These are phyloP conservation scores for Neuroterus valhalla DNA, from an alignment of 1,140 invertebrate species.

Conservation along the genomic window DNA sequence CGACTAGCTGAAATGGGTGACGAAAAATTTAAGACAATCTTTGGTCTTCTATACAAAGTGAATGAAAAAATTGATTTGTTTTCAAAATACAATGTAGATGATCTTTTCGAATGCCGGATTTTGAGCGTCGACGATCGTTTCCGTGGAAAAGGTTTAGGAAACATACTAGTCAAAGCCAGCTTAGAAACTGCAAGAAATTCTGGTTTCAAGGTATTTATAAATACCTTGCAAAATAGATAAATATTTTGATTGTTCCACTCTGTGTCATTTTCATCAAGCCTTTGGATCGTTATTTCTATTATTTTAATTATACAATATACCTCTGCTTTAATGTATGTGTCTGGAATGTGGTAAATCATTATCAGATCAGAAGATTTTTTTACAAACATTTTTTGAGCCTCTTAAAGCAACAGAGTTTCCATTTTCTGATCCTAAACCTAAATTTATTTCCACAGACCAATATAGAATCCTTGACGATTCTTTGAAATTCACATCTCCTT, in stretches of 20 bases:
- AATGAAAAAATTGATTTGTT: slow-evolving; percentile 80
- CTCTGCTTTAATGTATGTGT: no score
- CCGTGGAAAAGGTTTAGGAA: slow-evolving; percentile 83
- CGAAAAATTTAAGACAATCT: slow-evolving; percentile 80
- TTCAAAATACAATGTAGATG: slow-evolving; percentile 79
- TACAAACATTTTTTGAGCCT: no score
- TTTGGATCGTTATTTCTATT: not conserved
- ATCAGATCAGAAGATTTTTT: no score
- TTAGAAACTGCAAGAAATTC: slow-evolving; percentile 79
- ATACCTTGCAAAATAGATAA: not conserved
- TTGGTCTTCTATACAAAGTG: slow-evolving; percentile 79
- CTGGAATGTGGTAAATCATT: no score
- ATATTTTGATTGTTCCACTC: not conserved
- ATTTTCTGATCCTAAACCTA: no score
- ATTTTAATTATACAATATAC: no score
- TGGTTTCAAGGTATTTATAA: slow-evolving; percentile 80
- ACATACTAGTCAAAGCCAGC: slow-evolving; percentile 80
- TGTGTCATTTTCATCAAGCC: not conserved
- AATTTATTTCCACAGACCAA: no score
- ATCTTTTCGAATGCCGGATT: slow-evolving; percentile 87
- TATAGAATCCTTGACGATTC: no score
- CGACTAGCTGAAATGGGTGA: slow-evolving; percentile 77
- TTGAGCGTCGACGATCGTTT: slow-evolving; percentile 83
- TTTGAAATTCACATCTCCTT: not conserved
- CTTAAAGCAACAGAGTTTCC: no score